Evolutionary conservation across 1,140 invertebrate species (phyloP).

Genomic region (Drosophila guanche): DNA sequence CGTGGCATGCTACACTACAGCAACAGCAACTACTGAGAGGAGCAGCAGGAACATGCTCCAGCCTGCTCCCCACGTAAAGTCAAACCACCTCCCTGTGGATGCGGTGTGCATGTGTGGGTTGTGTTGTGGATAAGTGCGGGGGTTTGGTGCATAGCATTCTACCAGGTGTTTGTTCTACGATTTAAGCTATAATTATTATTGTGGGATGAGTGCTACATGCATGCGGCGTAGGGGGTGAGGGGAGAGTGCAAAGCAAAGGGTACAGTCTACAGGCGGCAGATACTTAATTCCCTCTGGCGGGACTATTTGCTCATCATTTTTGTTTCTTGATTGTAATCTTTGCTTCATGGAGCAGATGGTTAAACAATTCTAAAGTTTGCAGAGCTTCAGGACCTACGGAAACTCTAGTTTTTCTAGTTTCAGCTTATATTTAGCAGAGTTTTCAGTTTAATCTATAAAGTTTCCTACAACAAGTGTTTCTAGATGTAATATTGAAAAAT

Average conservation of each 20-base stretch:
- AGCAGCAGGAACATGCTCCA: constrained; percentile 13
- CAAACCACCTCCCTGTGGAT: constrained; percentile 12
- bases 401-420: no score
- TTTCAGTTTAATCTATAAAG: no score
- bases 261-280: background rate
- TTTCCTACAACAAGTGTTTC: no score
- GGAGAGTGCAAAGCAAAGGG: background rate
- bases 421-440: no score
- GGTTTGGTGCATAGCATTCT: constrained; percentile 16
- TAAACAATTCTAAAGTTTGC: no score
- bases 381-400: background rate
- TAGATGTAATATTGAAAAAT: no score
- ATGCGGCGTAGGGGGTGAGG: background rate
- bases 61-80: constrained; percentile 3
- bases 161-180: constrained; percentile 10
- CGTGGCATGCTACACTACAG: constrained; percentile 42
- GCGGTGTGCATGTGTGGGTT: constrained; percentile 14
- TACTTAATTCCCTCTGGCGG: no score
- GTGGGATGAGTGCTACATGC: constrained; percentile 37
- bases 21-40: constrained; percentile 19
- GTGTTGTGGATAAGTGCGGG: constrained; percentile 1
- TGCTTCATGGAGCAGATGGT: constrained; percentile 4
- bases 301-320: no score
- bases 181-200: constrained; percentile 25
- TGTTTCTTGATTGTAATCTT: background rate